phyloP scores from a whole-genome alignment of 2,797 vertebrate species.

The Labroides dimidiatus region DNA sequence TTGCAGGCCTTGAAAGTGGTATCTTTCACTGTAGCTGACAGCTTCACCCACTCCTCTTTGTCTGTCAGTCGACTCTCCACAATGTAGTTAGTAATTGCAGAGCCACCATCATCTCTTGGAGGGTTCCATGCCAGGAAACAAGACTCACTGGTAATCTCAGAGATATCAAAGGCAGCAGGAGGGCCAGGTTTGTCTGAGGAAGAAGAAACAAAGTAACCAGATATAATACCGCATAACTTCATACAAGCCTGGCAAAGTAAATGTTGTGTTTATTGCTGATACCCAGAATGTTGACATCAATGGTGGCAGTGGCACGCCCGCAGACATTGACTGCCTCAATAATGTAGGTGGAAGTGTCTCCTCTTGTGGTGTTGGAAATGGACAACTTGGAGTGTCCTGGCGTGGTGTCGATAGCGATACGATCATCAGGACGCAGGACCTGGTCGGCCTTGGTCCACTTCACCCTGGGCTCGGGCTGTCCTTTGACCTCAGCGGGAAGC shows the following conservation, averaged over 20 bases:
- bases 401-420: slow-evolving; percentile 90
- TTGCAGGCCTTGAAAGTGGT: slow-evolving; percentile 94
- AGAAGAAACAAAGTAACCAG: neutral
- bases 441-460: slow-evolving; percentile 98
- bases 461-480: slow-evolving; percentile 93
- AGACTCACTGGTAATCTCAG: slow-evolving; percentile 94
- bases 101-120: slow-evolving; percentile 96
- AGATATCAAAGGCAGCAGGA: slow-evolving; percentile 97
- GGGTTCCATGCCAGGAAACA: slow-evolving; percentile 97
- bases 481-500: slow-evolving; percentile 93
- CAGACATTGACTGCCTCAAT: slow-evolving; percentile 95
- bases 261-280: neutral
- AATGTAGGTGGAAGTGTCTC: slow-evolving; percentile 96
- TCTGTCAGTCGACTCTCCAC: slow-evolving; percentile 90
- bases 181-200: slow-evolving; percentile 95
- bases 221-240: no score
- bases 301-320: slow-evolving; percentile 94
- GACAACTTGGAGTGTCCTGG: slow-evolving; percentile 91
- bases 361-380: slow-evolving; percentile 90
- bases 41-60: slow-evolving; percentile 95
- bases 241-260: no score
- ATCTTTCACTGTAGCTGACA: slow-evolving; percentile 96
- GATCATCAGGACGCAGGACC: slow-evolving; percentile 89
- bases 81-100: slow-evolving; percentile 94
- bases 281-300: slow-evolving; percentile 98